These are phyloP conservation scores for Odontamblyopus rebecca DNA, from an alignment of 2,797 vertebrate genomes.

Conservation along the genomic window DNA sequence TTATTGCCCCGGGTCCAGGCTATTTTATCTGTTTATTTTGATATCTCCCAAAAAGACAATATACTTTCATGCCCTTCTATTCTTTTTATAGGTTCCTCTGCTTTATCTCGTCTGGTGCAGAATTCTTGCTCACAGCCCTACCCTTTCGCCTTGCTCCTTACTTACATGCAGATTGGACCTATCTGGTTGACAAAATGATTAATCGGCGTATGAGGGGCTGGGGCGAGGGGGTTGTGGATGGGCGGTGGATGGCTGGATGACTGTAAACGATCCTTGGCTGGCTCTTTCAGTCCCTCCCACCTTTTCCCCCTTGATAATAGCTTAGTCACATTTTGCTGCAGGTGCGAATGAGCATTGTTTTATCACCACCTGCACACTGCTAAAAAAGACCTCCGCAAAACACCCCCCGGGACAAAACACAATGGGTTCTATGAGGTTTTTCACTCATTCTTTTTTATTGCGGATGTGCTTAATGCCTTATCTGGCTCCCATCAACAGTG, in stretches of 20 bases:
- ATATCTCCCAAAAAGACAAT: slow-evolving; percentile 1
- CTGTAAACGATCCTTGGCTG: slow-evolving; percentile 53
- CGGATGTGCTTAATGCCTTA: slow-evolving; percentile 52
- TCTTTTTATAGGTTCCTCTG: slow-evolving; percentile 14
- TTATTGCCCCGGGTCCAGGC: background rate
- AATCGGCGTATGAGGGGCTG: slow-evolving; percentile 66
- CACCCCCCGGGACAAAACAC: slow-evolving; percentile 43
- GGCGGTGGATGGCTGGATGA: slow-evolving; percentile 61
- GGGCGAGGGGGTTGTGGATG: slow-evolving; percentile 49
- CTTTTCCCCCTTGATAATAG: slow-evolving; percentile 60
- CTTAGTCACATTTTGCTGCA: slow-evolving; percentile 69
- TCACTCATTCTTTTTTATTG: slow-evolving; percentile 37
- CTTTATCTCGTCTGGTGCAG: slow-evolving; percentile 59
- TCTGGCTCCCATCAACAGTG: slow-evolving; percentile 50
- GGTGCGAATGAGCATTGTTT: slow-evolving; percentile 70
- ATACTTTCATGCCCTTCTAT: background rate
- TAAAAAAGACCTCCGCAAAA: slow-evolving; percentile 51
- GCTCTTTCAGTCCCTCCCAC: slow-evolving; percentile 50
- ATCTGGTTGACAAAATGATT: slow-evolving; percentile 71
- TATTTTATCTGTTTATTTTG: background rate
- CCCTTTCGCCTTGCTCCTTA: slow-evolving; percentile 41
- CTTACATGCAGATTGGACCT: slow-evolving; percentile 73
- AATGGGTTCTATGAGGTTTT: slow-evolving; percentile 37
- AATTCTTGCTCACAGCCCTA: slow-evolving; percentile 46
- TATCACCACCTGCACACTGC: slow-evolving; percentile 59